Base-by-base conservation (phyloP, 2,888 invertebrate genomes). In the Iphiclides podalirius region DNA sequence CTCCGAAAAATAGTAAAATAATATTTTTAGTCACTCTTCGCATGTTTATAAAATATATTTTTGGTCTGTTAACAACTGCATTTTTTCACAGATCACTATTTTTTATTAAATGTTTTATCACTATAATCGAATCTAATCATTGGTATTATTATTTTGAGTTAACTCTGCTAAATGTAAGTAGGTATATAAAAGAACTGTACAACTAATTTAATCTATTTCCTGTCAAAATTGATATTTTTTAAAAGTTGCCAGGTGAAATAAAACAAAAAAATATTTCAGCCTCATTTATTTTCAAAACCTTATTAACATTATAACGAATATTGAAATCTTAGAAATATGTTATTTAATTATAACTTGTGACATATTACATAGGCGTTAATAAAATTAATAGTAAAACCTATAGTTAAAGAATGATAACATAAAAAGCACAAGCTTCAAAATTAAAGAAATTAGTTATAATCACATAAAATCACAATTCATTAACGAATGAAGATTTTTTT, bases 21-120 rank as follows among this genome's bases (percentile, higher is more conserved):
- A 74, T 14, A 38, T 67, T 77, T 63, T 79, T 79, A 26, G 75
- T 75, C 20, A 73, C 53, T 11, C 75, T 67, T 15, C 75, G 70
- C 80, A 81, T 81, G 9, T 17, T 44, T 9, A 20, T 4, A 3
- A 20, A 20, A 20, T 20, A 20, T 20, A 4, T 20, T 6, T n/a
- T n/a, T n/a, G n/a, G n/a, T 20, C 20, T 20, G 3, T 4, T 20
- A 20, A 4, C 20, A 6, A 20, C 4, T 20, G 6, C 20, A 20
- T 20, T 20, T 20, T 4, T 20, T 20, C 20, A 20, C 20, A 20
- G 6, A 4, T 20, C 4, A 20, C 20, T 20, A 20, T 4, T 20
- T 20, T 20, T 20, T 20, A 20, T 20, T 6, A 20, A 20, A 20
- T 20, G 20, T 20, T 20, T 12, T 11, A 17, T 8, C 17, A 15